Conservation (phyloP, 2,888 invertebrate species). For the Didymodactylos carnosus region DNA sequence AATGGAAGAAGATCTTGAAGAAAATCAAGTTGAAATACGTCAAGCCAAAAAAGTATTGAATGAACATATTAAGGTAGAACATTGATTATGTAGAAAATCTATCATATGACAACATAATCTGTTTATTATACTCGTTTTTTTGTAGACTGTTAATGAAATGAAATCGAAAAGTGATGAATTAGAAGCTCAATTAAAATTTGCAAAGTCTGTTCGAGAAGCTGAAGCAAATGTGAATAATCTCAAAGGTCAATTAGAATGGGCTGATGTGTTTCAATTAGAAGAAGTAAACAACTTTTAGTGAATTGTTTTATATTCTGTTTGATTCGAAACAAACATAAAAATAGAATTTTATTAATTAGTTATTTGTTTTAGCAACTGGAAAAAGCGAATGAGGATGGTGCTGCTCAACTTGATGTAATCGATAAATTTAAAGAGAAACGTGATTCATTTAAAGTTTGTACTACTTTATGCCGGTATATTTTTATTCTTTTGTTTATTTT, state of each 20-base stretch:
- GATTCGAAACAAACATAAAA: too few species aligned
- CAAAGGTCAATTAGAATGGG: neutral
- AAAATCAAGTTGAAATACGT: neutral
- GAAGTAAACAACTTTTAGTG: neutral
- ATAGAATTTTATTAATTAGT: too few species aligned
- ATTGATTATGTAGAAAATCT: too few species aligned
- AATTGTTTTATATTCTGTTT: too few species aligned
- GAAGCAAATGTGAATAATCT: neutral
- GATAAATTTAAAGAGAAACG: neutral
- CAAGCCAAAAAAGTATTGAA: neutral
- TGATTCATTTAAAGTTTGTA: neutral
- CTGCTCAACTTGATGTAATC: neutral
- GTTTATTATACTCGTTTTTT: too few species aligned
- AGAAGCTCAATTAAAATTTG: neutral
- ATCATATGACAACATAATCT: too few species aligned
- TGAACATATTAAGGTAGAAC: neutral
- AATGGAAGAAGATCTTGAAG: neutral
- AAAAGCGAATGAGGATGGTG: neutral
- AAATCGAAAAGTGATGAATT: neutral
- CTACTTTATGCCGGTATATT: too few species aligned
- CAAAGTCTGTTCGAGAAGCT: neutral
- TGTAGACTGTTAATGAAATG: neutral
- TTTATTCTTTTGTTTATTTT: too few species aligned
- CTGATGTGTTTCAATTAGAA: neutral
- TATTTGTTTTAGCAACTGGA: neutral